Percentiles rank a stretch among this genome's conserved stretches.
Conservation (phyloP, 1,140 invertebrate species). For the Aporrectodea caliginosa region DNA sequence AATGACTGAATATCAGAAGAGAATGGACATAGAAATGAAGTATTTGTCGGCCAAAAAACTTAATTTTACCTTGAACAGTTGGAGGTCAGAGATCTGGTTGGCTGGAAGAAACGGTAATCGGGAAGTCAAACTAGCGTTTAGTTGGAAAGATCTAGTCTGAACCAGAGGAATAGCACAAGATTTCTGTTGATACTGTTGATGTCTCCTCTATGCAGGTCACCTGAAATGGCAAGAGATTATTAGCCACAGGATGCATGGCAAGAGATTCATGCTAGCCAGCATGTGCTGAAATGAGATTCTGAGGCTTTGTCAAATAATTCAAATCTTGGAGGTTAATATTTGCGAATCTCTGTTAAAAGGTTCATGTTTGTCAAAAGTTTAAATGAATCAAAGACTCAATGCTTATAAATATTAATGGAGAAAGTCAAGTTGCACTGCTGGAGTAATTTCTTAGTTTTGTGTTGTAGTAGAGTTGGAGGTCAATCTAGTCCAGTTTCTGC, state of each 20-base stretch:
- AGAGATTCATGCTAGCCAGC: too few relatives aligned
- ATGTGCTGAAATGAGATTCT: not conserved
- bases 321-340: not conserved
- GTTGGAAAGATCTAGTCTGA: too few relatives aligned
- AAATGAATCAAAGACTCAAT: not conserved
- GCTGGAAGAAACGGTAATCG: too few relatives aligned
- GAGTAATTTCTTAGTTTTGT: not conserved
- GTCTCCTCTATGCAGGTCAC: not conserved
- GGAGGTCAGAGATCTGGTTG: too few relatives aligned
- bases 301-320: not conserved
- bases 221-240: not conserved
- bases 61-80: too few relatives aligned
- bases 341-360: not conserved
- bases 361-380: not conserved
- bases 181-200: not conserved
- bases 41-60: too few relatives aligned
- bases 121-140: too few relatives aligned
- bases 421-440: not conserved
- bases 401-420: not conserved
- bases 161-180: not conserved
- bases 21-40: too few relatives aligned
- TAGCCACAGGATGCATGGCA: too few relatives aligned
- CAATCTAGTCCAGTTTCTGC: not conserved
- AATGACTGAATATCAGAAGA: too few relatives aligned
- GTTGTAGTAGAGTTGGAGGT: not conserved